Conservation (phyloP, 37 sponge, comb jelly and placozoan genomes). For the Crambe crambe region DNA sequence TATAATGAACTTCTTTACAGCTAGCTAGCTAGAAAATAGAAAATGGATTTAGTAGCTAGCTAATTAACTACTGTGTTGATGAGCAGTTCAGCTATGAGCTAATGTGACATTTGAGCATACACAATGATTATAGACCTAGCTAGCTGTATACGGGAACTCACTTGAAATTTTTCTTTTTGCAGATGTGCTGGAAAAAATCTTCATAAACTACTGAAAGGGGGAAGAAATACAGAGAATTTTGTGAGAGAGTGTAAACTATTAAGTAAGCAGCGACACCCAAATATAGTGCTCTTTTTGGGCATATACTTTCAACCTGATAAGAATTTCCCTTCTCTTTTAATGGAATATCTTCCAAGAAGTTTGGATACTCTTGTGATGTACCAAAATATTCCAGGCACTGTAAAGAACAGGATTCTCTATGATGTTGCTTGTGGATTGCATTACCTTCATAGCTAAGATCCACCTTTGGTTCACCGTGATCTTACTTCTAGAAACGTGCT, state of each 20-base stretch:
- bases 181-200: neutral
- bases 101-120: too few relatives aligned
- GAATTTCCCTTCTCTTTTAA: neutral
- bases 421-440: constrained; percentile 31
- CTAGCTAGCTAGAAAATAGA: too few relatives aligned
- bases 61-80: too few relatives aligned
- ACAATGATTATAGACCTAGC: too few relatives aligned
- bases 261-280: neutral
- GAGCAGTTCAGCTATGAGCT: too few relatives aligned
- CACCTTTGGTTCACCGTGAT: constrained; percentile 38
- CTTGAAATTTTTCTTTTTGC: neutral
- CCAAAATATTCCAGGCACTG: neutral
- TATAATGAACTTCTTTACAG: too few relatives aligned
- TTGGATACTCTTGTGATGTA: neutral
- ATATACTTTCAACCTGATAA: neutral
- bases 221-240: neutral
- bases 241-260: neutral
- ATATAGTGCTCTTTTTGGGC: neutral
- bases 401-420: constrained; percentile 8
- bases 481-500: constrained; percentile 34
- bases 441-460: constrained; percentile 7
- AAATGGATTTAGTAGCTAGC: too few relatives aligned
- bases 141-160: too few relatives aligned
- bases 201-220: neutral
- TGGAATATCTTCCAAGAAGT: constrained; percentile 6